Base-by-base conservation (phyloP, 1,140 invertebrate genomes). In the Apolygus lucorum region DNA sequence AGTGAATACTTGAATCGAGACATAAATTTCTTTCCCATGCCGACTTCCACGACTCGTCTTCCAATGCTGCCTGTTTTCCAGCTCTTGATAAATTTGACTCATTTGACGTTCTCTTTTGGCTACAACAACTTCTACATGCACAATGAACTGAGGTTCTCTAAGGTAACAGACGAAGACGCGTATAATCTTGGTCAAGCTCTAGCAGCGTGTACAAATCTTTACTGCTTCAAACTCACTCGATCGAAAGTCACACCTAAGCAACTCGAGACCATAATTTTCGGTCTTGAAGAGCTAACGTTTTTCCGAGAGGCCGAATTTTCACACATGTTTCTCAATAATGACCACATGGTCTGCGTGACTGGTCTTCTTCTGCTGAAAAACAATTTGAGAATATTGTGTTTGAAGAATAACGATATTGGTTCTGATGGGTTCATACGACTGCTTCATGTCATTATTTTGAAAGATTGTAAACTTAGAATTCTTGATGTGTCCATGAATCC, bases 401-500 rank as follows among this genome's bases (percentile, higher is more conserved):
- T 80, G 1, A 69, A 72, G 59, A 74, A 79, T 70, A 80, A 79
- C 72, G 67, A 71, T 2, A 79, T 80, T 8, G 72, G 73, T 0
- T 69, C 64, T 34, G 68, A 72, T 65, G 75, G 74, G 22, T 71
- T 74, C n/a, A 72, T 73, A 54, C 73, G 71, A 17, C 71, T 75
- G 22, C 73, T 74, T 28, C 77, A 71, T 67, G 75, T 74, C 1
- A 70, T 78, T 14, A 70, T 74, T 11, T 59, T 72, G 52, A 42
- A 69, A 13, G 69, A 68, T 22, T 75, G 71, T 8, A 73, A 72
- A 62, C 71, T 74, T n/a, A 70, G 73, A 24, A 70, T 73, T n/a
- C 67, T 80, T 21, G 75, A 78, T 68, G 67, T 80, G 17, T 73
- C 74, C 70, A 70, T 79, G 14, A 79, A 79, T 72, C 76, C 78